Evolutionary conservation across 2,888 invertebrate species (phyloP), one percentile per base, ranked within the genome.

Genomic region (Archips xylosteana): DNA sequence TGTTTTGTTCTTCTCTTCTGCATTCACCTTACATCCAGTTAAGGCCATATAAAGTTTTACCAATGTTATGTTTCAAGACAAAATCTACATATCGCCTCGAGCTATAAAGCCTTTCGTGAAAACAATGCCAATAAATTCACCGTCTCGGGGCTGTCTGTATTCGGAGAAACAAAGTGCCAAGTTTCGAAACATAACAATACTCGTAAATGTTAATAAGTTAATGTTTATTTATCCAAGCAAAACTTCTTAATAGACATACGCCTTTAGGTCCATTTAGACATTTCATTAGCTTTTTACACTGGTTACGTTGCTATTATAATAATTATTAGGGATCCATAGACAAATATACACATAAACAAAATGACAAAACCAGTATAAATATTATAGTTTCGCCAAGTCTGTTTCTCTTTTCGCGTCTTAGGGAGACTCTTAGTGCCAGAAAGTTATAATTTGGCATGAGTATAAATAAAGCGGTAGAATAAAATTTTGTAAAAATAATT

Each of bases 111-210:
- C 13, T 65, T 66, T 32, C 12, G 32, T 12, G 13, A 12, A 54
- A 66, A 66, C 39, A 54, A 62, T n/a, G 10, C 1, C 39, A 65
- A 54, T 54, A 51, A 65, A 65, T 65, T 65, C 10, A 36, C 8
- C 39, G 54, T 23, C 51, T 49, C 36, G 34, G 15, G 64, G 36
- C 64, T 65, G 54, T 54, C 15, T 12, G 39, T 13, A 39, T 15
- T 42, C 23, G 51, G 23, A 54, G 15, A 49, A 54, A 66, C 36
- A 23, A 42, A 57, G 57, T 57, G 57, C 32, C 12, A 57, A 57
- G 57, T 57, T 57, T 5, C 57, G 32, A 15, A 54, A 12, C 65
- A 1, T 23, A 12, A 12, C 54, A 32, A 57, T 66, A 23, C 23
- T 23, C 23, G 23, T 23, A 51, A 36, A 60, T 57, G n/a, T 45